Evolutionary conservation across 2,797 vertebrate genomes (phyloP), one percentile per base, ranked within the genome.

Genomic region (Sebastes baramenuke): DNA sequence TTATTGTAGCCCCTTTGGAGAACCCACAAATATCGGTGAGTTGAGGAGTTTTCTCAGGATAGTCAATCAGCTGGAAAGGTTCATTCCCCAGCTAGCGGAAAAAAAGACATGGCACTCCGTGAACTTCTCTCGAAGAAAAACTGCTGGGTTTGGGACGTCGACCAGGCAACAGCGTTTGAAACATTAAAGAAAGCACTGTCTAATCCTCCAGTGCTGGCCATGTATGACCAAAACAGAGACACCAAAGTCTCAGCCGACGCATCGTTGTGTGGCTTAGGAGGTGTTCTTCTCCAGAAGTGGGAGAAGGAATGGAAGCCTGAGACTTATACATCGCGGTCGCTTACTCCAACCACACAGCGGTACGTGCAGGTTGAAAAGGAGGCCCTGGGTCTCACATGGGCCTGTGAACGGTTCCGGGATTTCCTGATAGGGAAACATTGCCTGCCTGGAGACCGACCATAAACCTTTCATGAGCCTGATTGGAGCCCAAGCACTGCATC

Each of bases 21-120:
- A 72, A 22, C 54, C 70, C 1, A 54, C 36, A 38, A 67, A 67
- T 10, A 9, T 60, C 2, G 6, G n/a, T 8, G 10, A 68, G 25
- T 22, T 68, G 32, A 61, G 68, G 25, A 61, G 68, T 65, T 69
- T 83, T 52, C 65, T 78, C 0, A 13, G 64, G 2, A 77, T 77
- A 49, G 42, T 77, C 16, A 77, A 61, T 3, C 75, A 73, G 24
- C 25, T 78, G 49, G 75, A 71, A 42, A 83, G 56, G 20, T 83
- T 34, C 20, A 70, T 75, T 27, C 46, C 46, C 22, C 34, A 65
- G 16, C 7, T 75, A 6, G 55, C 27, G 1, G 38, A 42, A 61
- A 55, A 49, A 62, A 62, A 76, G 67, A 79, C 27, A 76, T 76
- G 16, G 3, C 32, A 1, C 38, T 61, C 2, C 2, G 66, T 22